phyloP scores from a whole-genome alignment of 2,888 invertebrate genomes.

The Tachystola acroxantha region DNA sequence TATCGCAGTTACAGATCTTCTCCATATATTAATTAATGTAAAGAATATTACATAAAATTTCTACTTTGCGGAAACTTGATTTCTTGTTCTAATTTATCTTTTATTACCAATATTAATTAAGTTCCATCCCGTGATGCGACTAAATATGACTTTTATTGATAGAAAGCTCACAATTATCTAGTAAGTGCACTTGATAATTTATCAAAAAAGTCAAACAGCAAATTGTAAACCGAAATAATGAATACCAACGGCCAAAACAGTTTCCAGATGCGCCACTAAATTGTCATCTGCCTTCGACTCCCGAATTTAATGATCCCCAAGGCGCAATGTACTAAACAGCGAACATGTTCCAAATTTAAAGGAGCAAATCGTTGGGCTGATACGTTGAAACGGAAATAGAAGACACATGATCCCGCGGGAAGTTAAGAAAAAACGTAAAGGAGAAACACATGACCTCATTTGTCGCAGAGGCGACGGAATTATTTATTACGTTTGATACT shows the following conservation, averaged over 20 bases:
- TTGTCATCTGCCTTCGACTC: constrained; percentile 58
- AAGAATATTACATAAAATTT: too few species aligned
- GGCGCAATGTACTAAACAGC: constrained; percentile 70
- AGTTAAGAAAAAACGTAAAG: constrained; percentile 69
- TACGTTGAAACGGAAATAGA: constrained; percentile 74
- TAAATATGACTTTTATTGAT: too few species aligned
- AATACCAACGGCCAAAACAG: constrained; percentile 30
- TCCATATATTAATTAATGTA: too few species aligned
- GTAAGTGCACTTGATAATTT: too few species aligned
- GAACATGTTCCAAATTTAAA: constrained; percentile 72
- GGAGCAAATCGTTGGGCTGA: constrained; percentile 72
- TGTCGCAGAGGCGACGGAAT: constrained; percentile 67
- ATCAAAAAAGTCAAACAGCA: background rate
- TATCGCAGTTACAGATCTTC: too few species aligned
- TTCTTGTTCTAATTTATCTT: too few species aligned
- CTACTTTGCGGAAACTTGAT: too few species aligned
- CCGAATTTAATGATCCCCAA: constrained; percentile 68
- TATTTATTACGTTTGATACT: constrained; percentile 75
- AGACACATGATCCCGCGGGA: constrained; percentile 76
- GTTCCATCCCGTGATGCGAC: too few species aligned
- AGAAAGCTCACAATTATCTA: too few species aligned
- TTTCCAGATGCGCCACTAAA: constrained; percentile 53
- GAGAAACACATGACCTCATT: constrained; percentile 78
- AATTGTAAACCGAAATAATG: background rate
- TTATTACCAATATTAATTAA: too few species aligned